phyloP scores from a whole-genome alignment of 2,888 invertebrate genomes.

The Macrophya alboannulata region DNA sequence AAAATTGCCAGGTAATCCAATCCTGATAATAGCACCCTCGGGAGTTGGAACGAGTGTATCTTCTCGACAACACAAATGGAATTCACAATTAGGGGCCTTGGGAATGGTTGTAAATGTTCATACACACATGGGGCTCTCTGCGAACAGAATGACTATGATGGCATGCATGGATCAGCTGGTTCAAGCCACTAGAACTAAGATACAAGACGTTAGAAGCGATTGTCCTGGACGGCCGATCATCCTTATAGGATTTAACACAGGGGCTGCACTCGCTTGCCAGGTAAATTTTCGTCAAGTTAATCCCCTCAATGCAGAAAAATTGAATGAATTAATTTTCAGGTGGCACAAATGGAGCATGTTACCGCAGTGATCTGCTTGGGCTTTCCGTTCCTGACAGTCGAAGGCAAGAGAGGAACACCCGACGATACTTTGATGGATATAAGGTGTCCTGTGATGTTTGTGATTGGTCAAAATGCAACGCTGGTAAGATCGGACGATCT shows the following conservation, averaged over 20 bases:
- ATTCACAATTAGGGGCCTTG: constrained; percentile 85
- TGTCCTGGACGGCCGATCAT: constrained; percentile 87
- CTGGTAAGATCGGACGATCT: constrained; percentile 87
- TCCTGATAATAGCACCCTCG: constrained; percentile 85
- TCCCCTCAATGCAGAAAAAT: background rate
- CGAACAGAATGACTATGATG: constrained; percentile 80
- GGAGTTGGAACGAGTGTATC: constrained; percentile 79
- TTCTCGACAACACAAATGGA: constrained; percentile 87
- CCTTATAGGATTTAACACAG: constrained; percentile 89
- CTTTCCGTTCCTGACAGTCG: constrained; percentile 88
- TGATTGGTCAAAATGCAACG: constrained; percentile 89
- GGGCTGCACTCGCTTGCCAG: constrained; percentile 89
- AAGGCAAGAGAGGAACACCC: constrained; percentile 88
- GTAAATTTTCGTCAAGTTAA: constrained; percentile 71
- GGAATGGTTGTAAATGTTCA: constrained; percentile 86
- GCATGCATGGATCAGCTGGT: constrained; percentile 85
- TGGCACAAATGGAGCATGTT: constrained; percentile 87
- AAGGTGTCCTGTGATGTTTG: constrained; percentile 89
- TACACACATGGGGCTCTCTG: constrained; percentile 80
- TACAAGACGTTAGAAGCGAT: constrained; percentile 86
- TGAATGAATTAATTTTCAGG: constrained; percentile 75
- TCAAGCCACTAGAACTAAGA: constrained; percentile 86
- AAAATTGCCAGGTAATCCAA: constrained; percentile 87
- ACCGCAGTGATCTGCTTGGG: constrained; percentile 90
- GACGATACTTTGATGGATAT: constrained; percentile 89